Conservation (phyloP, 1,140 invertebrate species). For the Cydia strobilella region DNA sequence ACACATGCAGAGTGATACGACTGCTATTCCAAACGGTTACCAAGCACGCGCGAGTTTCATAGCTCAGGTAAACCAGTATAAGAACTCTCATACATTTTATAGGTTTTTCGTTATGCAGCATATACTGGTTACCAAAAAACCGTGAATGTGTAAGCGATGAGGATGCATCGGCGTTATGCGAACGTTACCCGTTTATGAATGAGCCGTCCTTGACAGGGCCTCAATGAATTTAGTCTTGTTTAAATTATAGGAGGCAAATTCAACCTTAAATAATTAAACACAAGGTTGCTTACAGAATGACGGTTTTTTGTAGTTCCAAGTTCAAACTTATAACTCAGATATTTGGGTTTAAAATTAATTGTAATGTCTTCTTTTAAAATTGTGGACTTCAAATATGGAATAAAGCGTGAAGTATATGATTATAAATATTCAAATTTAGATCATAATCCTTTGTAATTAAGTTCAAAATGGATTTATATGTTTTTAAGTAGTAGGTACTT, state of each 20-base stretch:
- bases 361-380: not conserved
- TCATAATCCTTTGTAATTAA: not conserved
- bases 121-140: not conserved
- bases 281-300: not conserved
- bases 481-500: not conserved
- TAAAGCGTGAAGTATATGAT: not conserved
- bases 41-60: not conserved
- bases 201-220: not conserved
- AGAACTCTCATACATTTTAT: no score
- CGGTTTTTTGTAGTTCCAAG: not conserved
- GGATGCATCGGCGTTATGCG: not conserved
- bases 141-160: not conserved
- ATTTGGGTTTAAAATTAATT: not conserved
- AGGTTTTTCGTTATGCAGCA: no score
- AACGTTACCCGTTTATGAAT: conserved; percentile 3
- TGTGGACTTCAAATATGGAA: not conserved
- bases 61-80: not conserved
- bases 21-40: not conserved
- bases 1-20: not conserved
- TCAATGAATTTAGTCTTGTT: not conserved
- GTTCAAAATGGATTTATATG: not conserved
- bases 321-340: not conserved
- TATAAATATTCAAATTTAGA: not conserved
- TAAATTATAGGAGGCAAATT: not conserved
- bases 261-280: not conserved